Percentiles rank a stretch among this genome's conserved stretches.
Evolutionary conservation across 2,888 invertebrate species (phyloP).

Genomic region (Drosophila emarginata): DNA sequence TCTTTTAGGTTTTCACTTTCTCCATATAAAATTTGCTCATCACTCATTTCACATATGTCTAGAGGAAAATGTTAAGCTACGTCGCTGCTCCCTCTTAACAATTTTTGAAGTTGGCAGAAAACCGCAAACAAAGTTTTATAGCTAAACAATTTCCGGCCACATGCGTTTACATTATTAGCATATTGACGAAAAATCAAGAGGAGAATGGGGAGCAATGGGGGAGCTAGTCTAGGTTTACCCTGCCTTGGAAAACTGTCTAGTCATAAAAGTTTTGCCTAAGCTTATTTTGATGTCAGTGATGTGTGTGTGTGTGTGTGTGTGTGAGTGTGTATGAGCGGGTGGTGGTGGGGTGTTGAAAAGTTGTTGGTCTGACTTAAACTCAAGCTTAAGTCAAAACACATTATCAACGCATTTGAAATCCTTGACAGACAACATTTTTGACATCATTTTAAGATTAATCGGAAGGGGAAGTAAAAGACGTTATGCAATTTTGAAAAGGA

Average conservation of each 20-base stretch:
- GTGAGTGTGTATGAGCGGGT: neutral
- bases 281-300: conserved; percentile 47
- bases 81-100: neutral
- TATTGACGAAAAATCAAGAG: conserved; percentile 59
- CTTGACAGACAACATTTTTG: conserved; percentile 49
- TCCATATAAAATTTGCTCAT: conserved; percentile 1
- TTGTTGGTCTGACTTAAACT: conserved; percentile 26
- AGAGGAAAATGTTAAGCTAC: conserved; percentile 28
- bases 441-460: conserved; percentile 56
- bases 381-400: conserved; percentile 63
- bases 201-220: neutral
- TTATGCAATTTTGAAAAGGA: conserved; percentile 15
- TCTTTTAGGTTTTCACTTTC: neutral
- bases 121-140: conserved; percentile 66
- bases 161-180: conserved; percentile 70
- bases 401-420: conserved; percentile 61
- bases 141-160: conserved; percentile 71
- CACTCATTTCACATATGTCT: conserved; percentile 39
- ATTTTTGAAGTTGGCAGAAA: conserved; percentile 39
- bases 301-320: conserved; percentile 14
- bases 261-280: conserved; percentile 65
- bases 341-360: conserved; percentile 26
- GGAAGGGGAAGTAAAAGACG: conserved; percentile 9
- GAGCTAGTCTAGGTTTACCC: conserved; percentile 1
- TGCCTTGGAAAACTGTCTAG: conserved; percentile 60